phyloP scores from a whole-genome alignment of 1,140 invertebrate genomes.

The Pogonomyrmex californicus region DNA sequence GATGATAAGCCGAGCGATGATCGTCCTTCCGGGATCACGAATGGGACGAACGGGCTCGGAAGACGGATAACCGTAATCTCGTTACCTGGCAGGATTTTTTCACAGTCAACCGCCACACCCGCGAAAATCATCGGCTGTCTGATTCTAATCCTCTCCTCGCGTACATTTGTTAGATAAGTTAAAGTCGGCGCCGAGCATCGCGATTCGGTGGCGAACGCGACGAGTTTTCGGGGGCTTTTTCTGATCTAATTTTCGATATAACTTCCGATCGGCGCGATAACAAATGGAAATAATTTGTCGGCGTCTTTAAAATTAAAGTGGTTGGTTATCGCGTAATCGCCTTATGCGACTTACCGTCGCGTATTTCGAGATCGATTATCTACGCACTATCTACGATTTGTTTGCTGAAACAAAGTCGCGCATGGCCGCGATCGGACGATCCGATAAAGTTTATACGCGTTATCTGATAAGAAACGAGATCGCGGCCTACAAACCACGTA shows the following conservation, averaged over 20 bases:
- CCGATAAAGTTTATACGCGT: neutral
- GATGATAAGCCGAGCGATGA: slow-evolving; percentile 32
- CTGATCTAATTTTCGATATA: neutral
- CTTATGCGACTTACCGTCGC: neutral
- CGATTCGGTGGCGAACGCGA: neutral
- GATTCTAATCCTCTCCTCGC: slow-evolving; percentile 26
- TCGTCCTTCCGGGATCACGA: slow-evolving; percentile 49
- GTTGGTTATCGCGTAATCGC: slow-evolving; percentile 2
- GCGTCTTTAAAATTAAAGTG: neutral
- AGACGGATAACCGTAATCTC: slow-evolving; percentile 57
- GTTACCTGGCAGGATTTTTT: slow-evolving; percentile 21
- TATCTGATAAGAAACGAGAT: slow-evolving; percentile 52
- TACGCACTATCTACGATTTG: slow-evolving; percentile 23
- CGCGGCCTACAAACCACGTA: slow-evolving; percentile 9
- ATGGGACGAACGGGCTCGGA: slow-evolving; percentile 36
- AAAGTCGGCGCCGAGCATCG: neutral
- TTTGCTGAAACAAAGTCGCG: slow-evolving; percentile 34
- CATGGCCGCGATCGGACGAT: slow-evolving; percentile 3
- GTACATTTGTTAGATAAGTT: slow-evolving; percentile 22
- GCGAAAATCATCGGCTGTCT: slow-evolving; percentile 25
- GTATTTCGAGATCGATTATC: slow-evolving; percentile 4
- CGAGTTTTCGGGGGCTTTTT: neutral
- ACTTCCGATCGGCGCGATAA: neutral
- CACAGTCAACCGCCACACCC: slow-evolving; percentile 32
- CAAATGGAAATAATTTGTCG: slow-evolving; percentile 20